Percentiles rank a stretch among this genome's conserved stretches.
Evolutionary conservation across 2,888 invertebrate genomes (phyloP).

Genomic region (Heliconius ethilla): DNA sequence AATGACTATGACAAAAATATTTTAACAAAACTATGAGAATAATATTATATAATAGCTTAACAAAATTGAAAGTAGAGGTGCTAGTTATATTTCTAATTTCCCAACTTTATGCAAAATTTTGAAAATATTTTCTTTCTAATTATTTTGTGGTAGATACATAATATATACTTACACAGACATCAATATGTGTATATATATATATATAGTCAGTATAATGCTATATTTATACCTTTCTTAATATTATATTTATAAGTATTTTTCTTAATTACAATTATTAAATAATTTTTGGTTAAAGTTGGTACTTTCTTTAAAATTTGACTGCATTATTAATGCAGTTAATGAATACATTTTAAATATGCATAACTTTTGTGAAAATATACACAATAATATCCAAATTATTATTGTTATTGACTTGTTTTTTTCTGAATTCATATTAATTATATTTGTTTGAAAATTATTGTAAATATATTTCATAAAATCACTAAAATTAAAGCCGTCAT

Average conservation of each 20-base stretch:
- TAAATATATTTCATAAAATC: too few species aligned
- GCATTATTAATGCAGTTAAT: background rate
- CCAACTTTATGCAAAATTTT: background rate
- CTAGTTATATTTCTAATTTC: background rate
- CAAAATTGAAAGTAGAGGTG: background rate
- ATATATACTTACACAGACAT: too few species aligned
- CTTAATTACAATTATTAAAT: too few species aligned
- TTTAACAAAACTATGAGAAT: background rate
- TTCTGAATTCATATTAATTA: background rate
- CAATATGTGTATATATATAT: too few species aligned
- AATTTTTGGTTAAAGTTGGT: background rate
- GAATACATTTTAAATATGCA: background rate
- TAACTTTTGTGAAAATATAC: background rate
- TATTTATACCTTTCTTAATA: too few species aligned
- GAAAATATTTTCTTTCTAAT: background rate
- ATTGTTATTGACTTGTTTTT: background rate
- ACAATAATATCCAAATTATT: too few species aligned
- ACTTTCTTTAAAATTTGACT: background rate
- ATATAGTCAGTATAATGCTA: too few species aligned
- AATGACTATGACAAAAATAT: background rate
- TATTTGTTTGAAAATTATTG: background rate
- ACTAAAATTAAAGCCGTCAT: too few species aligned
- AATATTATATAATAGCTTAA: conserved; percentile 17
- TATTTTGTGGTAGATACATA: background rate
- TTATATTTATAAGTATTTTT: too few species aligned